Percentiles rank a stretch among this genome's conserved stretches.
phyloP scores from a whole-genome alignment of 2,113 vertebrate species.

The Nyctibius bracteatus region DNA sequence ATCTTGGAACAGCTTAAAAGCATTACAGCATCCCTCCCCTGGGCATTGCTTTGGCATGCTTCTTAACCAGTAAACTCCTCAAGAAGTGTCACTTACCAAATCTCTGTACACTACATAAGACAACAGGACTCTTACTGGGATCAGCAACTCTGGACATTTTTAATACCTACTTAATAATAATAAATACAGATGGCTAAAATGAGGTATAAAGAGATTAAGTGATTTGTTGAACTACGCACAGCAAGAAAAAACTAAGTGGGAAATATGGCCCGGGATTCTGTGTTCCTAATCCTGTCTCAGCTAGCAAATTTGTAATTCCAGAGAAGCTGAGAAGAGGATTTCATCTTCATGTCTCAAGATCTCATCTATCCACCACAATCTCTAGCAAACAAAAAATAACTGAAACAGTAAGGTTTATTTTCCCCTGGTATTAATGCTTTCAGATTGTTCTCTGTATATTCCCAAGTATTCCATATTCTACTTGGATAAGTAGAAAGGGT shows the following conservation, averaged over 20 bases:
- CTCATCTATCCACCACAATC: not conserved
- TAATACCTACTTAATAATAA: conserved; percentile 27
- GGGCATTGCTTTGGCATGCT: not conserved
- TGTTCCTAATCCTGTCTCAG: not conserved
- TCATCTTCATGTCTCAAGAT: not conserved
- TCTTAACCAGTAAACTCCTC: not conserved
- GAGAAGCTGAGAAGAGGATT: not conserved
- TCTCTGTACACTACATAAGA: not conserved
- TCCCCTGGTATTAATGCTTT: not conserved
- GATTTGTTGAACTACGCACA: not conserved
- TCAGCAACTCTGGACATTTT: not conserved
- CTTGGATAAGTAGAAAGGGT: not conserved
- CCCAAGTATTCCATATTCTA: not conserved
- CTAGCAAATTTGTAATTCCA: not conserved
- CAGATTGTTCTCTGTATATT: not conserved
- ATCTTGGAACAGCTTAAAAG: not conserved
- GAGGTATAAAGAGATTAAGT: conserved; percentile 13
- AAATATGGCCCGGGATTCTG: not conserved
- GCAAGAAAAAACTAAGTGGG: not conserved
- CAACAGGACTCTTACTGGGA: not conserved
- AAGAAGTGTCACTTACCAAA: not conserved
- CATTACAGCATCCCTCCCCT: not conserved
- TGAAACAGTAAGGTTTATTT: not conserved
- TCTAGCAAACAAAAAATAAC: not conserved
- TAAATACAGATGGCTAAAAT: conserved; percentile 7